A percentile compares a stretch with the other conserved stretches of the same genome.
Evolutionary conservation across 1,140 invertebrate genomes (phyloP).

Genomic region (Drosophila truncata): DNA sequence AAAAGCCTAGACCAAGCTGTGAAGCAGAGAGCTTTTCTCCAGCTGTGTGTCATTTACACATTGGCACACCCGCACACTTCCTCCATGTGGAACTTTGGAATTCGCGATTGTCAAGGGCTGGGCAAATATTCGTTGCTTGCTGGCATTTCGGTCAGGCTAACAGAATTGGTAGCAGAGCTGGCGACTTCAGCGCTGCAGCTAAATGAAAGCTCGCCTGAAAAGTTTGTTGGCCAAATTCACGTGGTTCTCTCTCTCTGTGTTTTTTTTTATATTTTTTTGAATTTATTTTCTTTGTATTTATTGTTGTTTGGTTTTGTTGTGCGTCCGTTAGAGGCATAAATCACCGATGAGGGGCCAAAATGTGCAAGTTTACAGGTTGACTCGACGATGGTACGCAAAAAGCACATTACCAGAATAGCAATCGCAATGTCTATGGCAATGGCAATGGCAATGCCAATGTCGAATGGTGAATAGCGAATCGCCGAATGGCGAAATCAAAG

Average conservation of each 20-base stretch:
- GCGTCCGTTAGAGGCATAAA: constrained; percentile 54
- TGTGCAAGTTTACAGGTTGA: constrained; percentile 58
- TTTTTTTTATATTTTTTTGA: too few relatives aligned
- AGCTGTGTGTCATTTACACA: constrained; percentile 2
- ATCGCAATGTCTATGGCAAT: constrained; percentile 21
- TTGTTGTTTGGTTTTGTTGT: constrained; percentile 19
- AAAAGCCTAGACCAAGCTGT: constrained; percentile 8
- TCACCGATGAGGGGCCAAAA: constrained; percentile 52
- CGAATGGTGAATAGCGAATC: background rate
- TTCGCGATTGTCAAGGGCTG: constrained; percentile 62
- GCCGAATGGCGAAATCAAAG: constrained; percentile 70
- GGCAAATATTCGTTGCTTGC: constrained; percentile 77
- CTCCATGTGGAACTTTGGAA: constrained; percentile 8
- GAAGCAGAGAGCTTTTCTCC: constrained; percentile 38
- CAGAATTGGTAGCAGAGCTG: constrained; percentile 39
- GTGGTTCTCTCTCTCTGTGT: background rate
- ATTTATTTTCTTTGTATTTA: constrained; percentile 14
- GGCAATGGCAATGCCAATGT: constrained; percentile 46
- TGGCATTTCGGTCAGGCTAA: constrained; percentile 67
- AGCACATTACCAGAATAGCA: constrained; percentile 46
- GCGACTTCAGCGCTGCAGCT: constrained; percentile 2
- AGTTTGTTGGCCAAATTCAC: constrained; percentile 18
- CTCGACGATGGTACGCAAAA: constrained; percentile 31
- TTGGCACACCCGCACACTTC: background rate
- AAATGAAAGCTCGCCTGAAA: constrained; percentile 61